phyloP scores from a whole-genome alignment of 2,113 vertebrate genomes.

The Benitochromis conjunctus region DNA sequence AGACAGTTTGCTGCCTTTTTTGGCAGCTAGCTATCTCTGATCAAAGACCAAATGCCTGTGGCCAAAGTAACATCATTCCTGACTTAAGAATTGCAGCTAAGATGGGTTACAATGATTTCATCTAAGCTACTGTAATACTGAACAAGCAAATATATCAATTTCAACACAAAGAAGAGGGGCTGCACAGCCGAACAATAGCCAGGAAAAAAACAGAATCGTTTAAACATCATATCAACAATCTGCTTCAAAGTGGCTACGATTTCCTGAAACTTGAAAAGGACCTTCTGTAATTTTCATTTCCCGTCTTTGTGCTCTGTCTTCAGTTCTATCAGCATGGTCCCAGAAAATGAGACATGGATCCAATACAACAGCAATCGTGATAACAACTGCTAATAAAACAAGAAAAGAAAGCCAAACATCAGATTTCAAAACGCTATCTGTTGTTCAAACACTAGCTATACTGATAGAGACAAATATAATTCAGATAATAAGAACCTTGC shows the following conservation, averaged over 20 bases:
- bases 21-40: background rate
- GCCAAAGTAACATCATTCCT: background rate
- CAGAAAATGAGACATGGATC: background rate
- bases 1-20: slow-evolving; percentile 20
- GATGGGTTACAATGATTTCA: background rate
- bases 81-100: background rate
- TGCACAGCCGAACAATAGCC: background rate
- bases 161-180: background rate
- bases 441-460: background rate
- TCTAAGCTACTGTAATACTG: background rate
- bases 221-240: background rate
- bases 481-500: background rate
- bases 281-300: slow-evolving; percentile 13
- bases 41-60: background rate
- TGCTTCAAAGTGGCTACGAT: slow-evolving; percentile 4
- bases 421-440: background rate
- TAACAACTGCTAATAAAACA: background rate
- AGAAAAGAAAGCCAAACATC: background rate
- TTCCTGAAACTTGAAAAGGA: slow-evolving; percentile 32
- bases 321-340: background rate
- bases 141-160: background rate
- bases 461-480: background rate
- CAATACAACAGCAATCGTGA: background rate
- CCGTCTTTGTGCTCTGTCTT: slow-evolving; percentile 27
- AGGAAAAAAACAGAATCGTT: background rate